Evolutionary conservation across 2,113 vertebrate species (phyloP).

Genomic region (Microtus richardsoni): DNA sequence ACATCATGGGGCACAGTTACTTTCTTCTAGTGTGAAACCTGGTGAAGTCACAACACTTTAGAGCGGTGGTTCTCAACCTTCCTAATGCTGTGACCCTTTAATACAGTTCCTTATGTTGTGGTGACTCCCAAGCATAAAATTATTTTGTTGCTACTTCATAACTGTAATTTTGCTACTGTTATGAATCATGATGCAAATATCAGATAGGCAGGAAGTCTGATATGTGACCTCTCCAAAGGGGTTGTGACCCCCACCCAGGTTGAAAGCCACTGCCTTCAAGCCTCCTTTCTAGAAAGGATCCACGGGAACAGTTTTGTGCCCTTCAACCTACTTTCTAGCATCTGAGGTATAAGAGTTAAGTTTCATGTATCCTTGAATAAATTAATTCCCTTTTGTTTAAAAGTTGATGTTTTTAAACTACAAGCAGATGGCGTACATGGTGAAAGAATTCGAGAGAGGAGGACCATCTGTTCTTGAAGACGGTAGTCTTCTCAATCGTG

Average conservation of each 20-base stretch:
- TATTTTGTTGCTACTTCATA: not conserved
- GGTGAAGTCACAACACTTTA: constrained; percentile 72
- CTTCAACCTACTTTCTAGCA: constrained; percentile 50
- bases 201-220: not conserved
- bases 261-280: constrained; percentile 55
- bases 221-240: not conserved
- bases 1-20: constrained; percentile 76
- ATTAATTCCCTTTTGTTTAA: constrained; percentile 49
- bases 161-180: not conserved
- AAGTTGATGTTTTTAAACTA: not conserved
- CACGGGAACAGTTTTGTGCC: constrained; percentile 52
- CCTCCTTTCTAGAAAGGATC: constrained; percentile 74
- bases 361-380: constrained; percentile 32
- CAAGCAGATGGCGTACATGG: not conserved
- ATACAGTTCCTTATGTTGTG: not conserved
- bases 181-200: not conserved
- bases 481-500: not conserved
- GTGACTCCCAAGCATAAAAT: not conserved
- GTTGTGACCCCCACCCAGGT: not conserved
- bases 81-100: not conserved
- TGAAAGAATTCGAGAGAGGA: not conserved
- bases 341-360: constrained; percentile 15
- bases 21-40: constrained; percentile 75
- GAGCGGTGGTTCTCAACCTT: not conserved
- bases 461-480: constrained; percentile 25